Evolutionary conservation across 2,797 vertebrate genomes (phyloP), one percentile per base, ranked within the genome.

Genomic region (Periophthalmus magnuspinnatus): DNA sequence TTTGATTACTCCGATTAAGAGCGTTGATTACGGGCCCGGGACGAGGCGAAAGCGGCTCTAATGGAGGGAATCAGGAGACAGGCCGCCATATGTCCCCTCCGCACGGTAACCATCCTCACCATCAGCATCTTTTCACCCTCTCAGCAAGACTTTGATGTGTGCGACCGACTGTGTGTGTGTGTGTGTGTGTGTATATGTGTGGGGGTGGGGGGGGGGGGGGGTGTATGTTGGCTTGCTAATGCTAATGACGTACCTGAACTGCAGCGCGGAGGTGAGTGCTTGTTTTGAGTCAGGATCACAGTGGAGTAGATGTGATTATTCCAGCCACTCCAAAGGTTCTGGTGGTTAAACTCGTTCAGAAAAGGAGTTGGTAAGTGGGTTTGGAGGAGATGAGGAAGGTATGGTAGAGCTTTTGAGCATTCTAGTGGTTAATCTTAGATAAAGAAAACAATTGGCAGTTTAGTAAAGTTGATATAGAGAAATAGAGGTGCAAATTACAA

Each of bases 1-100:
- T 74, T 76, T 65, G 55, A 78, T 68, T 62, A 68, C 66, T 77
- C 59, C 34, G 71, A 73, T 73, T 73, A 81, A 74, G 69, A 62
- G 65, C 16, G 36, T 65, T 79, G 73, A 77, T 81, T 76, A 78
- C 57, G 62, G 55, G 33, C 63, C 60, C 47, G 60, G 65, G 65
- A 58, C 36, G 45, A 68, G 50, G 65, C 48, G 10, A 14, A 19
- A 58, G 66, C 58, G 52, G 28, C 34, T 36, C 38, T 68, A 70
- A 77, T 59, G 52, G 71, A 73, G 61, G 64, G 72, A 80, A 75
- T 75, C 59, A n/a, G 36, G 33, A 65, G 64, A 78, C 66, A 68
- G 74, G 47, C 58, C 68, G 48, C 68, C 66, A 69, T 80, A 69
- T 64, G 69, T 63, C 63, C 56, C 47, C 48, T 56, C 56, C 61